These are phyloP conservation scores for Metaphire vulgaris DNA, from an alignment of 1,140 invertebrate genomes.

Conservation along the genomic window DNA sequence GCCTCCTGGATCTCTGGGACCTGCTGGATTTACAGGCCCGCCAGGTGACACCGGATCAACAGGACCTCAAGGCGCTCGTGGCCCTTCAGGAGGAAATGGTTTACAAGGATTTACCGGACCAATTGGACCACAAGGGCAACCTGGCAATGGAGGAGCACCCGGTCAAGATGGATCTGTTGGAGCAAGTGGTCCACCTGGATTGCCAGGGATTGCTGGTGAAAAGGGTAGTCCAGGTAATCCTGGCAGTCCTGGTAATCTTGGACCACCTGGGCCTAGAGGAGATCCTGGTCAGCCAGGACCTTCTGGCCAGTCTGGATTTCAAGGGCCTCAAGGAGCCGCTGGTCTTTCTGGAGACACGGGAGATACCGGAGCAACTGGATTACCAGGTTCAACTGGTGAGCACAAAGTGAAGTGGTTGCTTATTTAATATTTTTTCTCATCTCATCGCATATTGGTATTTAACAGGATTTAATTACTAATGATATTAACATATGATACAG, in stretches of 20 bases:
- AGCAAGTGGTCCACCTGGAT: conserved; percentile 54
- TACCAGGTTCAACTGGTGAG: conserved; percentile 6
- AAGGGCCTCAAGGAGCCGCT: conserved; percentile 7
- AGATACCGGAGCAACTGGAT: conserved; percentile 6
- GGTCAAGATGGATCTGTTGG: conserved; percentile 49
- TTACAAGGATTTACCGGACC: not conserved
- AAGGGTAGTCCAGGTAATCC: conserved; percentile 10
- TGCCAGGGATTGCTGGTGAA: conserved; percentile 3
- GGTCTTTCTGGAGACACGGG: conserved; percentile 3
- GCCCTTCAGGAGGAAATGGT: conserved; percentile 7
- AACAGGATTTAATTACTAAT: not conserved
- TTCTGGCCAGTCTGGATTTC: conserved; percentile 15
- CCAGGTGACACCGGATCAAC: conserved; percentile 10
- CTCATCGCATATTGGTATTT: no score
- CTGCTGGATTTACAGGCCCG: conserved; percentile 6
- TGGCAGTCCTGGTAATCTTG: conserved; percentile 21
- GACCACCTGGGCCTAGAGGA: conserved; percentile 43
- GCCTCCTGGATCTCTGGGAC: not conserved
- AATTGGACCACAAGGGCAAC: not conserved
- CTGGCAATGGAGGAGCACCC: not conserved
- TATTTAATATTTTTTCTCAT: not conserved
- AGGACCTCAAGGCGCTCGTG: conserved; percentile 9
- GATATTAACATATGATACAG: no score
- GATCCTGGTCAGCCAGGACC: conserved; percentile 12
- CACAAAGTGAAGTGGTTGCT: not conserved